Percentiles rank a stretch among this genome's conserved stretches.
Conservation (phyloP, 2,888 invertebrate genomes). For the Ptilodon capucinus region DNA sequence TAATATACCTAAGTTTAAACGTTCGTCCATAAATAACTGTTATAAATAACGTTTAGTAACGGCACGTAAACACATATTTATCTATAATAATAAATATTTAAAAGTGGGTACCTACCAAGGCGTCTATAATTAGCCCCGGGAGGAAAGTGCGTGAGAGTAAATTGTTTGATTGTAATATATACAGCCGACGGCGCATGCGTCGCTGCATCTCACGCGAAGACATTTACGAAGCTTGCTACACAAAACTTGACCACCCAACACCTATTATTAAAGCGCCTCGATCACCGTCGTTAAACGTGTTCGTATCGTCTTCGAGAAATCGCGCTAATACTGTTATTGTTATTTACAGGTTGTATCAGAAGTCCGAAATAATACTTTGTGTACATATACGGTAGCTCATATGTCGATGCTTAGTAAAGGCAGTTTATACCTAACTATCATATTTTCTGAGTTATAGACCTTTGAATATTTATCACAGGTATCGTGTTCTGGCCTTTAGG, state of each 20-base stretch:
- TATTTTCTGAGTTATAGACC: too few relatives aligned
- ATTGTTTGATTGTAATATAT: constrained; percentile 69
- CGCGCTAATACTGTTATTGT: too few relatives aligned
- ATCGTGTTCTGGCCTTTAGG: too few relatives aligned
- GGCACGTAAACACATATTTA: constrained; percentile 31
- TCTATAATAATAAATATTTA: constrained; percentile 52
- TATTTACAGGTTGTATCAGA: too few relatives aligned
- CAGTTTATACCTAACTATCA: too few relatives aligned
- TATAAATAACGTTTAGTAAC: constrained; percentile 21
- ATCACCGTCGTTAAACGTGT: too few relatives aligned
- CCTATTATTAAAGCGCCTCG: constrained; percentile 44
- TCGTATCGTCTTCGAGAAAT: too few relatives aligned
- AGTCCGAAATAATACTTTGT: too few relatives aligned
- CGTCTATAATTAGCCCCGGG: constrained; percentile 56
- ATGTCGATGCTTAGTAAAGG: too few relatives aligned
- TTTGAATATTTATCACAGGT: too few relatives aligned
- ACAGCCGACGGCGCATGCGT: constrained; percentile 44
- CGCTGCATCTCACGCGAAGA: constrained; percentile 50
- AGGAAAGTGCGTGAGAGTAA: constrained; percentile 73
- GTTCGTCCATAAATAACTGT: constrained; percentile 16
- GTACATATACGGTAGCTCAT: too few relatives aligned
- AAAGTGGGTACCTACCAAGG: constrained; percentile 39
- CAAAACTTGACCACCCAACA: not conserved
- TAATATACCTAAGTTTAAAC: too few relatives aligned
- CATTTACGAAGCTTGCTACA: constrained; percentile 18